Evolutionary conservation across 2,113 vertebrate species (phyloP).

Genomic region (Corythaixoides concolor): DNA sequence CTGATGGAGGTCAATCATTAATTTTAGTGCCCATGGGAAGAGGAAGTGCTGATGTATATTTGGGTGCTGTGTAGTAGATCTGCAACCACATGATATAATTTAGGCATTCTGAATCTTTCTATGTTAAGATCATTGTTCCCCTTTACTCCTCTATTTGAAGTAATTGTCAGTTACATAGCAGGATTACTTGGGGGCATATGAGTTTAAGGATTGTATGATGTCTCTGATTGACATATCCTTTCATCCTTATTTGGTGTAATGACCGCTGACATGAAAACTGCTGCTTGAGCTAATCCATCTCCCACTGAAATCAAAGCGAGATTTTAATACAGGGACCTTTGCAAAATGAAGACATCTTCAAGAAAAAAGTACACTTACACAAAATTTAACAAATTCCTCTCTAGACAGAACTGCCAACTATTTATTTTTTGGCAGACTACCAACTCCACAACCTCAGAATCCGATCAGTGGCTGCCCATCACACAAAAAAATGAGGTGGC

Average conservation of each 20-base stretch:
- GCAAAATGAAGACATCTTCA: background rate
- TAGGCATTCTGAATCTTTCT: background rate
- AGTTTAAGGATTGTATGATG: background rate
- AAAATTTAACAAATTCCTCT: background rate
- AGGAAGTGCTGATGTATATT: background rate
- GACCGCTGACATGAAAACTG: background rate
- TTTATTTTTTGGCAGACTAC: conserved; percentile 16
- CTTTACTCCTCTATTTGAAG: background rate
- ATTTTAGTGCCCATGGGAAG: background rate
- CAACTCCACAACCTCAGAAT: background rate
- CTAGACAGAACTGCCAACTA: background rate
- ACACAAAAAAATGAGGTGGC: background rate
- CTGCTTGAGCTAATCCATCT: background rate
- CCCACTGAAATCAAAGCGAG: conserved; percentile 23
- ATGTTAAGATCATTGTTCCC: background rate
- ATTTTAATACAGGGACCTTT: background rate
- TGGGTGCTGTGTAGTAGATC: background rate
- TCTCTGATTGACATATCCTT: background rate
- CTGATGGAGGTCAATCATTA: background rate
- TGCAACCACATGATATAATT: background rate
- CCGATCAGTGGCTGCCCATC: background rate
- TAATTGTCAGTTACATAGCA: background rate
- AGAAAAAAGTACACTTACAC: background rate
- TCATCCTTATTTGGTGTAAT: conserved; percentile 18
- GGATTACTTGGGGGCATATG: background rate